Base-by-base conservation (phyloP, 2,113 vertebrate genomes). In the Cheilinus undulatus region DNA sequence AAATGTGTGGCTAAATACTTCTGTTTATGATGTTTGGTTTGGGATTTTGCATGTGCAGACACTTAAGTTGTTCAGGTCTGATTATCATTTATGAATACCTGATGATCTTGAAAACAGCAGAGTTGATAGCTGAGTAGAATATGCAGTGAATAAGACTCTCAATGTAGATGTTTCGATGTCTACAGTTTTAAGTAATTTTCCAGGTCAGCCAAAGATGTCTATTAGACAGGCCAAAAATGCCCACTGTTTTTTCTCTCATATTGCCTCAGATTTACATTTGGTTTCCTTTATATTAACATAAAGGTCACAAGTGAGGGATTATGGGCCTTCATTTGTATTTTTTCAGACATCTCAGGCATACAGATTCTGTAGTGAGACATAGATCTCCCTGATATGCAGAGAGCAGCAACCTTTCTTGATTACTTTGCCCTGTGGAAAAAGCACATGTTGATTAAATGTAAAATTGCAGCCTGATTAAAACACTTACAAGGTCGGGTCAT, bases 401-500 rank as follows among this genome's bases (percentile, higher is more conserved):
- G 76, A 74, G 32, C 12, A 28, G 22, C 57, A 34, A 42, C 28
- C 73, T 79, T 69, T 74, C 69, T 53, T 78, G 66, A 84, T 77
- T 80, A 65, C 54, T 75, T 70, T 49, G 19, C 49, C 66, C 61
- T 17, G 11, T 65, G 62, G 49, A 64, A 76, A 73, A 59, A 8
- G 26, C 50, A 63, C 27, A 43, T 19, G 61, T 52, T 77, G 34
- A 61, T 74, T 80, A 30, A 53, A 78, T 78, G 36, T 60, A 50
- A 56, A 77, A 79, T 78, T 67, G 60, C 32, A 73, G 66, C 26
- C 22, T 56, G 50, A 27, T 64, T 42, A 43, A 45, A 26, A 43
- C 22, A 80, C 63, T 75, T 70, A 69, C 54, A 76, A 26, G 46
- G 46, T 74, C 30, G 20, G n/a, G 52, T 77, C 52, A 49, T 69